Conservation (phyloP, 2,797 vertebrate genomes). For the Simalia tracyae region DNA sequence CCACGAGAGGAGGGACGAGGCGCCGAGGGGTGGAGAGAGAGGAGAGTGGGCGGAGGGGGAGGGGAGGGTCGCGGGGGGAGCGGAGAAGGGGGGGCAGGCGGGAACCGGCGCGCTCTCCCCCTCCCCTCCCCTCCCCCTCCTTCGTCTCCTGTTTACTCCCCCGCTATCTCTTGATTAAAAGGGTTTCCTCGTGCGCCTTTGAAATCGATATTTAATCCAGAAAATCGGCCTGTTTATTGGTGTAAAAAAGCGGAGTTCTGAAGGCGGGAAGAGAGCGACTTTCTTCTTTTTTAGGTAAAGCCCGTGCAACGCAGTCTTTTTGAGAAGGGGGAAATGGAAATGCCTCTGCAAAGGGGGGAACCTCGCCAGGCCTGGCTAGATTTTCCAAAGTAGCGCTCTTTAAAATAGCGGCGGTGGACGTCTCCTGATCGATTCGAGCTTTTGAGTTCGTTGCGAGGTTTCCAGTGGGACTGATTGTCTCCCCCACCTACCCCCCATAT, state of each 20-base stretch:
- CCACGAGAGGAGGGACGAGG: constrained; percentile 9
- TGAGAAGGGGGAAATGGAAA: not conserved
- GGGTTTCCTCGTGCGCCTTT: not conserved
- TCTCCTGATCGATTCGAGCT: not conserved
- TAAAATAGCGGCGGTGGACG: not conserved
- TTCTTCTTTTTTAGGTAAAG: not conserved
- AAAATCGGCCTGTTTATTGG: not conserved
- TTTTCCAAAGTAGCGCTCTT: not conserved
- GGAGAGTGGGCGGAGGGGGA: not conserved
- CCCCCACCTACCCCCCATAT: not conserved
- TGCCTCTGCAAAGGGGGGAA: not conserved
- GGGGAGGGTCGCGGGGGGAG: not conserved
- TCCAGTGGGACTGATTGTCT: not conserved
- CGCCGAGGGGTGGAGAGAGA: not conserved
- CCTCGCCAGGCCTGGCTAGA: not conserved
- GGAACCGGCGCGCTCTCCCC: no score
- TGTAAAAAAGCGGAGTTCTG: not conserved
- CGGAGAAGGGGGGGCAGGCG: not conserved
- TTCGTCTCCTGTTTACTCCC: not conserved
- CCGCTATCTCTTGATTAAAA: not conserved
- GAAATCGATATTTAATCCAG: not conserved
- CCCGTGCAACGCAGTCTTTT: not conserved
- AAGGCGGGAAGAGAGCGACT: not conserved
- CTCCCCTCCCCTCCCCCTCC: no score
- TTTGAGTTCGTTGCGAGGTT: not conserved